A percentile compares a stretch with the other conserved stretches of the same genome.
Evolutionary conservation across 2,888 invertebrate genomes (phyloP).

Genomic region (Dione vanillae): DNA sequence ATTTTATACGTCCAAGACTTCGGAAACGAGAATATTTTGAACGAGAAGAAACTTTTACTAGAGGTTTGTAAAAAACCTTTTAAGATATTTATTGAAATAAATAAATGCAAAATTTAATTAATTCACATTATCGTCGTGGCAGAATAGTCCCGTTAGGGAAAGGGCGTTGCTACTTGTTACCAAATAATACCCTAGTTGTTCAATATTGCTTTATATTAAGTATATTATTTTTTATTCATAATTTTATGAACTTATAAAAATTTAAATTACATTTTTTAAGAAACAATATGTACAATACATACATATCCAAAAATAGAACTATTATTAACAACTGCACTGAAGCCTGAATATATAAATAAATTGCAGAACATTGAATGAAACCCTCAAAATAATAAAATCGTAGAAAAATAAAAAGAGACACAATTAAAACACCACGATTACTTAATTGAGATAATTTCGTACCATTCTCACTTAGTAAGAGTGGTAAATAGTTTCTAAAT

Average conservation of each 20-base stretch:
- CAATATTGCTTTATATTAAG: background rate
- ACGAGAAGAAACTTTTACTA: constrained; percentile 2
- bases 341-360: too few relatives aligned
- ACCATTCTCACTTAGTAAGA: too few relatives aligned
- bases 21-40: constrained; percentile 3
- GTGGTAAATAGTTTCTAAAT: too few relatives aligned
- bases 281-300: too few relatives aligned
- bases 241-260: background rate
- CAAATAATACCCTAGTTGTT: background rate
- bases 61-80: background rate
- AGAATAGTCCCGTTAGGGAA: background rate
- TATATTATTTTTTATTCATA: background rate
- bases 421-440: too few relatives aligned
- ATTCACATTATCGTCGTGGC: background rate
- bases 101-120: background rate
- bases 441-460: too few relatives aligned
- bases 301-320: too few relatives aligned
- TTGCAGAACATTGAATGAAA: too few relatives aligned
- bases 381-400: too few relatives aligned
- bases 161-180: constrained; percentile 12
- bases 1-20: constrained; percentile 19
- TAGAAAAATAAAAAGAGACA: too few relatives aligned
- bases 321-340: too few relatives aligned
- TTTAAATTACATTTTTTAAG: background rate
- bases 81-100: constrained; percentile 9